Evolutionary conservation across 2,888 invertebrate species (phyloP), one percentile per base, ranked within the genome.

Genomic region (Tachystola acroxantha): DNA sequence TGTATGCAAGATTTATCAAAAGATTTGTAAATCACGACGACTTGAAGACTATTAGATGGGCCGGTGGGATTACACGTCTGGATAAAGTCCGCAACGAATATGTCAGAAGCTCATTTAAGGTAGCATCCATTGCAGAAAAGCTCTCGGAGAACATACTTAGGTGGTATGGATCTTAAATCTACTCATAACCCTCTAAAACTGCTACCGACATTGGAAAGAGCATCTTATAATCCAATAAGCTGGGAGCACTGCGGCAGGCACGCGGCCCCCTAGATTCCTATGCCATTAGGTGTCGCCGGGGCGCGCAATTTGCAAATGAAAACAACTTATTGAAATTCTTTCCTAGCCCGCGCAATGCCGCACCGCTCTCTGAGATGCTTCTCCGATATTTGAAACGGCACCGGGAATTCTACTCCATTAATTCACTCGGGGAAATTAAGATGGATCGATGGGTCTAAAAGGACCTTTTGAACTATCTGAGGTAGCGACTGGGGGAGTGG

Each of bases 241-340:
- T 56, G 39, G 32, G 45, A 40, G 34, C 45, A 40, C 43, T 39
- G 39, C 48, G 54, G 63, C 59, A 72, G 64, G 60, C 58, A 57
- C 64, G 70, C 73, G 64, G 64, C 60, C 61, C 65, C 63, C 63
- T 57, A 64, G 74, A 80, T 81, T 79, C 78, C 71, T 72, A 77
- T 81, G 79, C 79, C 79, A 82, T 82, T 84, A 84, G 79, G 75
- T 82, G 79, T 84, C 82, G 71, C 64, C 64, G 70, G 61, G 71
- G 69, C 67, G 74, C 77, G 76, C 78, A 80, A 84, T 86, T 85
- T 84, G 84, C 82, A 81, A 86, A 86, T 84, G 82, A 84, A 84
- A 81, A 84, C 82, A 84, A 86, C 82, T 85, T 85, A 85, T 84
- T 85, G 85, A 84, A 86, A 85, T 86, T 85, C 84, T 78, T 82